phyloP scores from a whole-genome alignment of 1,140 invertebrate genomes.

The Stegodyphus mimosarum region DNA sequence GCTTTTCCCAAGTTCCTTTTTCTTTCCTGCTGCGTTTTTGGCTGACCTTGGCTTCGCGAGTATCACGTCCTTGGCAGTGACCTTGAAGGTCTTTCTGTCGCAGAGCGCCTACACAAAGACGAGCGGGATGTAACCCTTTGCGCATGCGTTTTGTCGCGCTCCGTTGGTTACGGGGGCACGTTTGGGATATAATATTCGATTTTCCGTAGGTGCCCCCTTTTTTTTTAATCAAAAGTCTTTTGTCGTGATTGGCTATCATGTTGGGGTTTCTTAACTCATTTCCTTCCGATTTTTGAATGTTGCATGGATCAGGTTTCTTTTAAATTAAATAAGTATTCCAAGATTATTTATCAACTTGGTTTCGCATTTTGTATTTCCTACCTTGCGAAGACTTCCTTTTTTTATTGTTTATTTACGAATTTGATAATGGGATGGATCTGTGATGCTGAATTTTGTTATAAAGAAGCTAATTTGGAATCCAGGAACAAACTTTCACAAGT shows the following conservation, averaged over 20 bases:
- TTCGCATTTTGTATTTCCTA: too few relatives aligned
- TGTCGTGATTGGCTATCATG: neutral
- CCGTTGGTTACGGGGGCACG: neutral
- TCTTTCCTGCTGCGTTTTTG: neutral
- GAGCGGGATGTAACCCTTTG: conserved; percentile 8
- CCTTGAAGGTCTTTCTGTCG: conserved; percentile 52
- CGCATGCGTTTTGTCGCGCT: conserved; percentile 36
- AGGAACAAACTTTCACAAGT: too few relatives aligned
- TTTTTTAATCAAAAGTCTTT: neutral
- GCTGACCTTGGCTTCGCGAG: conserved; percentile 29
- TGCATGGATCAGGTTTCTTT: neutral
- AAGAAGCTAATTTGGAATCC: too few relatives aligned
- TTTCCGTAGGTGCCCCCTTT: neutral
- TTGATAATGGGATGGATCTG: too few relatives aligned
- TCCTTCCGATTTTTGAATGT: neutral
- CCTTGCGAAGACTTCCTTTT: too few relatives aligned
- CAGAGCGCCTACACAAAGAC: conserved; percentile 17
- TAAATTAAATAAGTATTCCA: neutral
- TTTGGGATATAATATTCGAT: neutral
- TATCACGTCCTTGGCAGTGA: conserved; percentile 50
- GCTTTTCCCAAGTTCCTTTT: conserved; percentile 28
- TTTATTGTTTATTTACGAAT: too few relatives aligned
- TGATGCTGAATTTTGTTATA: too few relatives aligned
- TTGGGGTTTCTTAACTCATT: neutral
- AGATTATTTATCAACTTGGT: too few relatives aligned